Evolutionary conservation across 2,797 vertebrate genomes (phyloP), one percentile per base, ranked within the genome.

Genomic region (Mycteria americana): DNA sequence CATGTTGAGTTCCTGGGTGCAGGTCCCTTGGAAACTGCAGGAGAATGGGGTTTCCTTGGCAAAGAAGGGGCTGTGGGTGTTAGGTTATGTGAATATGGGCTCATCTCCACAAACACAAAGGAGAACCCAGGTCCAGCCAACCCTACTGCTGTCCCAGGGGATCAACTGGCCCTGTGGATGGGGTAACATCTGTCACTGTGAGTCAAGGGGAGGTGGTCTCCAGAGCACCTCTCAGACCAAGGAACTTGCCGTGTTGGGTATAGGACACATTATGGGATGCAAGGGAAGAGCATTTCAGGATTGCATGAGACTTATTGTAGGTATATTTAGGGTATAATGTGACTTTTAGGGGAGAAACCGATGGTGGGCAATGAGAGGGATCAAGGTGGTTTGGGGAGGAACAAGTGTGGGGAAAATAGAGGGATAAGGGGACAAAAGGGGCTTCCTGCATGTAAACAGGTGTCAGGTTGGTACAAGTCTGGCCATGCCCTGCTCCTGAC

Each of bases 361-460:
- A 39, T 45, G 8, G 18, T 30, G 22, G 21, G 25, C 10, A 57
- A 39, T 23, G 12, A 25, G 33, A 45, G 16, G 19, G 35, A 37
- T 75, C 35, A 27, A 54, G 16, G 23, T 62, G 11, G 9, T 56
- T 68, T 69, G 19, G 17, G 43, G 27, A 64, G 21, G 15, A 81
- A 18, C 2, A 64, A 45, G 21, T 12, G 6, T 19, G 63, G 19
- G 46, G 41, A 57, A 76, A 81, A 81, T 3, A 45, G 63, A 50
- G 11, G 17, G 13, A 41, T n/a, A 81, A 74, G 11, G 13, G 43
- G 45, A 64, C 9, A 19, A 24, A 51, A 64, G 5, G 24, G 25
- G 4, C n/a, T 41, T n/a, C 6, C 11, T 75, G 30, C 0, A 0
- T 57, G 21, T 28, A 23, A 68, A 24, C 2, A 24, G 11, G 10